Conservation (phyloP, 2,113 vertebrate species). For the Urocolius indicus region DNA sequence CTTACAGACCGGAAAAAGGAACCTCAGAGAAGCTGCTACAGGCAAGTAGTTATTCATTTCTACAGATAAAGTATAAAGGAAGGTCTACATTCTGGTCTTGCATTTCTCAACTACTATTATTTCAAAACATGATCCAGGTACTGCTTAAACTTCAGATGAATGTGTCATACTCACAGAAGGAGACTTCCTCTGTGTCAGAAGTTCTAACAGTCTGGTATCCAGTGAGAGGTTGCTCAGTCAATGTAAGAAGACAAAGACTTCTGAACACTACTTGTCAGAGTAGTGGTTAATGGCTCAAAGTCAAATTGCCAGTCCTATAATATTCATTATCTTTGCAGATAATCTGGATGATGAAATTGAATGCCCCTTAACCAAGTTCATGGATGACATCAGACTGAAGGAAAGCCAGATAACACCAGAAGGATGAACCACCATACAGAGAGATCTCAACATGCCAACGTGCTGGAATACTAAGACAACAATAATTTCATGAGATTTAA, state of each 20-base stretch:
- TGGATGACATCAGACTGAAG: not conserved
- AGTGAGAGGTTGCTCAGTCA: not conserved
- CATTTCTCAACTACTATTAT: not conserved
- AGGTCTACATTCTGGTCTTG: not conserved
- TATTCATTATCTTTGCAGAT: not conserved
- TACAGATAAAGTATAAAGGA: not conserved
- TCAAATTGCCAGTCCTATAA: not conserved
- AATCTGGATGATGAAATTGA: not conserved
- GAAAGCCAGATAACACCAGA: not conserved
- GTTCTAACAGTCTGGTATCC: not conserved
- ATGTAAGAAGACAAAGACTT: not conserved
- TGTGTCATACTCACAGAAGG: not conserved
- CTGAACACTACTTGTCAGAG: not conserved
- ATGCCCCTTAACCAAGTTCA: not conserved
- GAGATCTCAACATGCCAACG: not conserved
- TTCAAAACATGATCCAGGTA: not conserved
- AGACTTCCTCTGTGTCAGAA: not conserved
- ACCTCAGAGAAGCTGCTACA: not conserved
- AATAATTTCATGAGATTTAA: not conserved
- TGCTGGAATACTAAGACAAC: not conserved
- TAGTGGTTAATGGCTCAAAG: not conserved
- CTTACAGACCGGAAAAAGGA: not conserved
- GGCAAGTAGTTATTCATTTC: not conserved
- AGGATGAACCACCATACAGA: not conserved
- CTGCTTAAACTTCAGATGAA: not conserved